Conservation (phyloP, 2,113 vertebrate genomes). For the Anolis sagrei region DNA sequence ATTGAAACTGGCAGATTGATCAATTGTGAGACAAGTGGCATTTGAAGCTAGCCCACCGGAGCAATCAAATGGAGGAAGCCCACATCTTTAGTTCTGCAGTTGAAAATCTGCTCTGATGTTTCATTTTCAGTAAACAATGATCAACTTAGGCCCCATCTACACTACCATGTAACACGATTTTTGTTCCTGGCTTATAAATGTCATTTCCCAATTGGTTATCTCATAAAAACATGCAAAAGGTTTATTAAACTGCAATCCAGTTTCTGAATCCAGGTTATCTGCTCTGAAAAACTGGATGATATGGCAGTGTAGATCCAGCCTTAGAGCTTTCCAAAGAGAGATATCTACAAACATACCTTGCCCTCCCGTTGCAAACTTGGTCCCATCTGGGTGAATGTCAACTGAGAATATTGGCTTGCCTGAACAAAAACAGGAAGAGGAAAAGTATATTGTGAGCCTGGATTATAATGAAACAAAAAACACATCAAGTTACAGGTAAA, state of each 20-base stretch:
- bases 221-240: too few relatives aligned
- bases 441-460: background rate
- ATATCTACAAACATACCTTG: slow-evolving; percentile 82
- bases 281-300: too few relatives aligned
- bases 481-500: background rate
- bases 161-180: too few relatives aligned
- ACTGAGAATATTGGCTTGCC: slow-evolving; percentile 99
- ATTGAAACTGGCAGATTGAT: background rate
- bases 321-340: background rate
- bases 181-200: too few relatives aligned
- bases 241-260: too few relatives aligned
- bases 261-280: too few relatives aligned
- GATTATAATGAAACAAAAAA: background rate
- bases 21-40: background rate
- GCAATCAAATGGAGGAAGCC: background rate
- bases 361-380: slow-evolving; percentile 97
- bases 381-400: slow-evolving; percentile 98
- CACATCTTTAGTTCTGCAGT: background rate
- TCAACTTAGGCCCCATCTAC: background rate
- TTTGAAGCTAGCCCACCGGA: background rate
- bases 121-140: background rate
- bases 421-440: slow-evolving; percentile 66
- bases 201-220: too few relatives aligned
- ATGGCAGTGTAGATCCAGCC: too few relatives aligned
- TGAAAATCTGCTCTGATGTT: slow-evolving; percentile 10